Evolutionary conservation across 2,113 vertebrate genomes (phyloP), one percentile per base, ranked within the genome.

Genomic region (Pyrgilauda ruficollis): DNA sequence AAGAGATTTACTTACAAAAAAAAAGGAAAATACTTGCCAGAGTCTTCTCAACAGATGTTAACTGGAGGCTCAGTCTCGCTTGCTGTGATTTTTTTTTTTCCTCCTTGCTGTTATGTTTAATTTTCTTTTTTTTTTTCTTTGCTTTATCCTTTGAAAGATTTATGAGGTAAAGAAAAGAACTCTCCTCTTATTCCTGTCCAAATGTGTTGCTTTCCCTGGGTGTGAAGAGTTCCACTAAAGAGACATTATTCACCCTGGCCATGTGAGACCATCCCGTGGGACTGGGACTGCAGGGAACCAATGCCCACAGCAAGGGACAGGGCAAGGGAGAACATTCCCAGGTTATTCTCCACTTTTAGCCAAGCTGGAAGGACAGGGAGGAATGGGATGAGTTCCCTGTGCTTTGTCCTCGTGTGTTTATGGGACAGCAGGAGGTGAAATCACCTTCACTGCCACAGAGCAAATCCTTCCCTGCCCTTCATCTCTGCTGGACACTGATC

Each of bases 241-340:
- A 63, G 55, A 3, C 2, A 14, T 14, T 15, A 28, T 55, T 84
- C 56, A 62, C 63, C 41, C 43, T 59, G 79, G 67, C 53, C 66
- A 0, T 2, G 10, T 81, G 67, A 52, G 24, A 39, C 20, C 58
- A 9, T 22, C 31, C 5, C 0, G 0, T 27, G 70, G 5, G 81
- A 5, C 19, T 26, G 18, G 33, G 44, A 16, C n/a, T 58, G 11
- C 33, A 49, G 75, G n/a, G 43, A 55, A 24, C 5, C 10, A 15
- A 26, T 8, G 37, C 11, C 11, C 3, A 8, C 0, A 0, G 41
- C 20, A 37, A 73, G 35, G 30, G 27, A 53, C 14, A 11, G 30
- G 69, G 13, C 46, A 50, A 70, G 19, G 8, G 37, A 64, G 53
- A 80, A 66, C 7, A 53, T 55, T 46, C 52, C 74, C n/a, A 33